Evolutionary conservation across 2,888 invertebrate species (phyloP), one percentile per base, ranked within the genome.

Genomic region (Perithous albicinctus): DNA sequence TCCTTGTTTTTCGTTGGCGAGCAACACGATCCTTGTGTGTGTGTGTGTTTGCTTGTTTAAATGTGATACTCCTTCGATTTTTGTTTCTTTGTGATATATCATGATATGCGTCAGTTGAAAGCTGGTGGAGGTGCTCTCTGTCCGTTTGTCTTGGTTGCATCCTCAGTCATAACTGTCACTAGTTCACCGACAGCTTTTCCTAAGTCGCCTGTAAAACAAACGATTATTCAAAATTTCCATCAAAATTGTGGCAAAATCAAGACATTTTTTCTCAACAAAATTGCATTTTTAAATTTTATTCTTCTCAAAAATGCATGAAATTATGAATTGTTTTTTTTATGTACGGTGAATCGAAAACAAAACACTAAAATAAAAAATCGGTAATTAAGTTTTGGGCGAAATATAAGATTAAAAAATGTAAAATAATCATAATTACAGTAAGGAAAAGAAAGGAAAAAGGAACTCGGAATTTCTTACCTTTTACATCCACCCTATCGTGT

Each of bases 101-200:
- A 35, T 83, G 79, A 79, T 78, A 77, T 77, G 78, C 72, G 63
- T 87, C 84, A 87, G 88, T 91, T 92, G 77, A 92, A 92, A 84
- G 90, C 92, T 35, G 92, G 92, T 69, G 90, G 89, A 67, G 91
- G 89, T 26, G 90, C 88, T 83, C 91, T 87, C 80, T 91, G 90
- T 46, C 91, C 92, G 72, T 92, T 92, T 70, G 90, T 87, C 72
- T 87, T 89, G 61, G 87, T 78, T 73, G 88, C 75, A 77, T 98
- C 97, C 90, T 97, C 96, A 54, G 96, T 97, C 95, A 98, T 98
- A 70, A 97, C 97, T 59, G 97, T 97, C 85, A 98, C 98, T 89
- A 98, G 94, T 90, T 97, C 96, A 90, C 97, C 97, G 87, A 98
- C 97, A 79, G 97, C 98, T 93, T 96, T 96, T 78, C 97, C 97